phyloP scores from a whole-genome alignment of 2,888 invertebrate genomes.

The Harmothoe impar region DNA sequence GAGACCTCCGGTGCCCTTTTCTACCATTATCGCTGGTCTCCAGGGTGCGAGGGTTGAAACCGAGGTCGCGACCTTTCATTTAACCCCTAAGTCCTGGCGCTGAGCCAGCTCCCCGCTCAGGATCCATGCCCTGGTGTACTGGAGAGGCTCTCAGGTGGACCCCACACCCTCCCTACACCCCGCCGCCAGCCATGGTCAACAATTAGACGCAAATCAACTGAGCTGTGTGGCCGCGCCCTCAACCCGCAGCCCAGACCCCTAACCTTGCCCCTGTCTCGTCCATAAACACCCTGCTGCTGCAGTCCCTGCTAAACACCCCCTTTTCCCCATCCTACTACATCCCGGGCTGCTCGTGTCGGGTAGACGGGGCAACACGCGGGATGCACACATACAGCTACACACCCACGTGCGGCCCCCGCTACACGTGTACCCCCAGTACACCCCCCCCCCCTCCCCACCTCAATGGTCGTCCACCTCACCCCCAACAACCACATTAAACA shows the following conservation, averaged over 20 bases:
- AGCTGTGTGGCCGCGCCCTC: background rate
- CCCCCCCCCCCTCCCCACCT: background rate
- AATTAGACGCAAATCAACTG: constrained; percentile 29
- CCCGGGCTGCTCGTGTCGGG: background rate
- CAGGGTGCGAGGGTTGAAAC: constrained; percentile 16
- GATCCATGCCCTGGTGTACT: background rate
- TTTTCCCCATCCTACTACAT: constrained; percentile 29
- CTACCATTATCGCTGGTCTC: constrained; percentile 26
- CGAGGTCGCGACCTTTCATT: constrained; percentile 25
- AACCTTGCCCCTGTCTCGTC: background rate
- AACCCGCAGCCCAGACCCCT: background rate
- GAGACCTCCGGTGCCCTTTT: constrained; percentile 47
- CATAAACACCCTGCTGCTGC: background rate
- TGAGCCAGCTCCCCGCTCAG: background rate
- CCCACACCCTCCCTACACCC: background rate
- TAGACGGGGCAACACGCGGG: background rate
- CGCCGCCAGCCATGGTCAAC: constrained; percentile 8
- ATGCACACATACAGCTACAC: background rate
- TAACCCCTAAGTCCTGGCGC: background rate
- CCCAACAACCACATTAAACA: background rate
- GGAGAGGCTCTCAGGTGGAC: background rate
- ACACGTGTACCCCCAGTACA: background rate
- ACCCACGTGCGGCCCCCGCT: background rate
- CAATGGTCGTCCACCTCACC: background rate
- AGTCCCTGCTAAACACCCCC: background rate